Conservation (phyloP, 2,888 invertebrate species). For the Drosophila phalerata region DNA sequence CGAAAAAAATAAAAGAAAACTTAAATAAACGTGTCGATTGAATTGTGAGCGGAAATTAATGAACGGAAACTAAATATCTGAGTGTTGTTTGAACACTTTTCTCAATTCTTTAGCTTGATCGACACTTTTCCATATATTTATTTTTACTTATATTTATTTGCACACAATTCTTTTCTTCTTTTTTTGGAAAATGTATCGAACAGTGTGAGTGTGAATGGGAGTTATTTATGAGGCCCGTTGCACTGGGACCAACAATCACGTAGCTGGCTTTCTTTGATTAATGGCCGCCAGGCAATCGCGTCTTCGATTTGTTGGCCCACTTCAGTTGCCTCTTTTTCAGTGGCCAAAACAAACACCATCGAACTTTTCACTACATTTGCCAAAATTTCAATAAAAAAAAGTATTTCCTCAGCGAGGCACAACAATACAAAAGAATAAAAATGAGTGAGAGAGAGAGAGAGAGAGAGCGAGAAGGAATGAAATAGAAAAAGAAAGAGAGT, state of each 20-base stretch:
- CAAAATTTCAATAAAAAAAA: slow-evolving; percentile 51
- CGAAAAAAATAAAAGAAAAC: not conserved
- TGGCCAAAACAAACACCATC: slow-evolving; percentile 55
- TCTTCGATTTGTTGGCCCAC: slow-evolving; percentile 51
- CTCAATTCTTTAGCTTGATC: slow-evolving; percentile 27
- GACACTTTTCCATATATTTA: slow-evolving; percentile 25
- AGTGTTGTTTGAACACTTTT: slow-evolving; percentile 24
- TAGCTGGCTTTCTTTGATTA: slow-evolving; percentile 64
- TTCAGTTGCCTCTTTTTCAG: slow-evolving; percentile 22
- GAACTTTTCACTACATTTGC: slow-evolving; percentile 68
- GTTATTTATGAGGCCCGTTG: slow-evolving; percentile 68
- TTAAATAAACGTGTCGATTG: slow-evolving; percentile 62
- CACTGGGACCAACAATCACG: slow-evolving; percentile 67
- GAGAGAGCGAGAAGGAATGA: not conserved
- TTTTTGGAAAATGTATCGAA: slow-evolving; percentile 17
- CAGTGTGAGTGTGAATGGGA: slow-evolving; percentile 26
- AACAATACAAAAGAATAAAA: slow-evolving; percentile 1
- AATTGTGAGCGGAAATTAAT: slow-evolving; percentile 79
- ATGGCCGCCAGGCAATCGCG: slow-evolving; percentile 62
- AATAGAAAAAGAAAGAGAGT: not conserved
- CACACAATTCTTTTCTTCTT: slow-evolving; percentile 8
- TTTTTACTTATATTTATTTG: slow-evolving; percentile 20
- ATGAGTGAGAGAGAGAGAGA: not conserved
- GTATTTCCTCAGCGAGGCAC: slow-evolving; percentile 24
- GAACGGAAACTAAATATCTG: slow-evolving; percentile 77